Conservation (phyloP, 1,140 invertebrate species). For the Pogonognathellus flavescens region DNA sequence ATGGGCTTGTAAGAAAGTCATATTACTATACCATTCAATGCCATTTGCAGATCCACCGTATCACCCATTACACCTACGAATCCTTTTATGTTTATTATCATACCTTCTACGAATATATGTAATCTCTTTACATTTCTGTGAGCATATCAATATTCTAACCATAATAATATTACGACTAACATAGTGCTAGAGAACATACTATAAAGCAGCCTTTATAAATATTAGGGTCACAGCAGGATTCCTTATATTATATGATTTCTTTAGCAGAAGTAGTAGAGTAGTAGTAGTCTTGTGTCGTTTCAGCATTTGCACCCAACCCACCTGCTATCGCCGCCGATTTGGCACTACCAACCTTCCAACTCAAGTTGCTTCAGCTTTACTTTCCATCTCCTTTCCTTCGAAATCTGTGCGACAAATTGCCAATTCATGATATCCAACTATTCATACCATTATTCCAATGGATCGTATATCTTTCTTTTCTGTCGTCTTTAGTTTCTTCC, state of each 20-base stretch:
- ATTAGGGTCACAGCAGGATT: background rate
- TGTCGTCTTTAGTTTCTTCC: background rate
- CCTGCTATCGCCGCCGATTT: conserved; percentile 3
- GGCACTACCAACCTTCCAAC: background rate
- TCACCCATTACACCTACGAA: background rate
- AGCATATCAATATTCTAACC: too few relatives aligned
- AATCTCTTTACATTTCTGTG: background rate
- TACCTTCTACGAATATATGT: too few relatives aligned
- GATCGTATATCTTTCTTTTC: background rate
- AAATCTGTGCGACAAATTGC: conserved; percentile 49
- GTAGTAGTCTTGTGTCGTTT: background rate
- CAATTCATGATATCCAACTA: conserved; percentile 55
- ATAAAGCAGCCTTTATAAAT: background rate
- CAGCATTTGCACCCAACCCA: conserved; percentile 8
- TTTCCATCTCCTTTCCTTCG: too few relatives aligned
- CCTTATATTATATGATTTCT: background rate
- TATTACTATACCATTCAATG: background rate
- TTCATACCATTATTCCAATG: background rate
- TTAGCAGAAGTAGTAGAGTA: too few relatives aligned
- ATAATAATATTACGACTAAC: too few relatives aligned
- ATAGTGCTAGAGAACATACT: too few relatives aligned
- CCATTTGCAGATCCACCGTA: conserved; percentile 11
- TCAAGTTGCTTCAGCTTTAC: background rate
- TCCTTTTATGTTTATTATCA: background rate
- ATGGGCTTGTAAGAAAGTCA: conserved; percentile 8